These are phyloP conservation scores for Vollenhovia emeryi DNA, from an alignment of 1,140 invertebrate species.

Conservation along the genomic window DNA sequence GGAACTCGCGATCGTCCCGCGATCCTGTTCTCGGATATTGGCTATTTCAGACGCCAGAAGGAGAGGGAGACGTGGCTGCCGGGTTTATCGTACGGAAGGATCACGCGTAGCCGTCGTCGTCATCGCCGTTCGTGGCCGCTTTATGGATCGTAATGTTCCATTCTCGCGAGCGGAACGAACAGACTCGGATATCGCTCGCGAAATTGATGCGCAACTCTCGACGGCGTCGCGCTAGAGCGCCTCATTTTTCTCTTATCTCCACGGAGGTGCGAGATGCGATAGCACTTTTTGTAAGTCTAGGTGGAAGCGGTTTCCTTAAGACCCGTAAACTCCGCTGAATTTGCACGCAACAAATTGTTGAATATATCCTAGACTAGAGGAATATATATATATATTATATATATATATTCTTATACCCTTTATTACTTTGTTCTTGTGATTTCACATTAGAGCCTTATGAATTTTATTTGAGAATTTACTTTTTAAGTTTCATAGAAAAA, in stretches of 20 bases:
- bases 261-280: neutral
- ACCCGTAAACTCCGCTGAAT: neutral
- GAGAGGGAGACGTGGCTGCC: conserved; percentile 18
- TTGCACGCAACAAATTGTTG: neutral
- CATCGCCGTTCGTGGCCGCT: conserved; percentile 37
- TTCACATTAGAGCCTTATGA: no score
- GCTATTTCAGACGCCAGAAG: conserved; percentile 45
- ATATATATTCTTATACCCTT: no score
- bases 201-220: neutral
- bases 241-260: neutral
- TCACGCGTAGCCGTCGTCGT: conserved; percentile 49
- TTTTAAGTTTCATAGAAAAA: no score
- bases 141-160: conserved; percentile 62
- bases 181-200: conserved; percentile 27
- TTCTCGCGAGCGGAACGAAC: conserved; percentile 30
- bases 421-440: no score
- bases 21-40: conserved; percentile 30
- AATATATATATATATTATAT: no score
- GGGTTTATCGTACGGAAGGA: conserved; percentile 59
- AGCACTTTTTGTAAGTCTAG: neutral
- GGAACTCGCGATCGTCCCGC: neutral
- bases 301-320: neutral
- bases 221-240: neutral
- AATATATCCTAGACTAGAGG: neutral
- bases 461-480: no score